Percentiles rank a stretch among this genome's conserved stretches.
These are phyloP conservation scores for Myotis daubentonii DNA, from an alignment of 2,797 vertebrate genomes.

Conservation along the genomic window DNA sequence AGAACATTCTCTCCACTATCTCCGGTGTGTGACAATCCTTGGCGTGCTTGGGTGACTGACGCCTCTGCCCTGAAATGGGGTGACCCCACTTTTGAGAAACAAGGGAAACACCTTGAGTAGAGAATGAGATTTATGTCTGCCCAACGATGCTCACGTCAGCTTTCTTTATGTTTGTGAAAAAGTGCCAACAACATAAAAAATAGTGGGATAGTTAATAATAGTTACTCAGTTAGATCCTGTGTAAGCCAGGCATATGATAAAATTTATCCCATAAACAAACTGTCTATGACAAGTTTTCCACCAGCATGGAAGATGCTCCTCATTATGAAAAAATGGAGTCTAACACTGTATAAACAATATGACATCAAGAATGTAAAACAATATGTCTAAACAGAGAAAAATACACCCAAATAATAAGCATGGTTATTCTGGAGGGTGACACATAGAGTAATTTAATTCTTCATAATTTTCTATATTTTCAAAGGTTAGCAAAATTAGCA, in stretches of 20 bases:
- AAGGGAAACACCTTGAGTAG: not conserved
- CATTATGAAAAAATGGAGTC: not conserved
- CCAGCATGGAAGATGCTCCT: not conserved
- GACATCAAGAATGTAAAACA: not conserved
- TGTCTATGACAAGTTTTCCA: not conserved
- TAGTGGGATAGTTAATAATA: not conserved
- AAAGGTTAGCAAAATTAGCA: not conserved
- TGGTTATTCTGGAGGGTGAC: not conserved
- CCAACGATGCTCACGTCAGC: not conserved
- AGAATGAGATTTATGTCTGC: conserved; percentile 17
- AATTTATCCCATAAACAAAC: not conserved
- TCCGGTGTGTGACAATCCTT: not conserved
- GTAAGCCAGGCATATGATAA: not conserved
- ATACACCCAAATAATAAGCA: not conserved
- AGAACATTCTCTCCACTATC: not conserved
- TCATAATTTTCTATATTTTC: not conserved
- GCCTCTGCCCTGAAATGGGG: not conserved
- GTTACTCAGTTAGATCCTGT: not conserved
- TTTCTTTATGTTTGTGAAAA: conserved; percentile 25
- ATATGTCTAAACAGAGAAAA: not conserved
- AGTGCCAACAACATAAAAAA: not conserved
- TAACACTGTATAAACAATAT: not conserved
- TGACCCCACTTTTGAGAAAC: not conserved
- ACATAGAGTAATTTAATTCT: conserved; percentile 12
- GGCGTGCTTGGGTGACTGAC: not conserved